Conservation (phyloP, 2,888 invertebrate genomes). For the Neoaliturus tenellus region DNA sequence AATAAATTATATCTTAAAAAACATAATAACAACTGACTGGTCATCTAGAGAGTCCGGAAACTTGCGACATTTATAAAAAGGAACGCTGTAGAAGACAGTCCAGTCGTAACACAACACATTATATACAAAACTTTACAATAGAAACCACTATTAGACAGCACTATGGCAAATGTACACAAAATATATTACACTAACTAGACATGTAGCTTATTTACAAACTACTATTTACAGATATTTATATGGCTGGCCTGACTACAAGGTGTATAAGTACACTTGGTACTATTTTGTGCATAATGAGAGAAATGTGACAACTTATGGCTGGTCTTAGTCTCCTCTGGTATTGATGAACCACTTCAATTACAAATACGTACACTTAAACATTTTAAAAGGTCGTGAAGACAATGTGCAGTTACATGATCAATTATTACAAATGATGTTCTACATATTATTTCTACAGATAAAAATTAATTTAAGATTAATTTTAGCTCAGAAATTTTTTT, state of each 20-base stretch:
- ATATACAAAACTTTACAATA: slow-evolving; percentile 50
- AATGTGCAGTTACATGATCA: too few species aligned
- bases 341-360: too few species aligned
- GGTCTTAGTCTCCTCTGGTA: not conserved
- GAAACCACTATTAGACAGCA: slow-evolving; percentile 15
- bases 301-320: not conserved
- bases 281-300: slow-evolving; percentile 27
- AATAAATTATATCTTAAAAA: slow-evolving; percentile 39
- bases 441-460: too few species aligned
- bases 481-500: too few species aligned
- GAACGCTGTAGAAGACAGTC: slow-evolving; percentile 20
- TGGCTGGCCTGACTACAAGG: not conserved
- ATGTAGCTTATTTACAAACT: slow-evolving; percentile 35
- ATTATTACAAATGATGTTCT: too few species aligned
- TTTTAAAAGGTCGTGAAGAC: too few species aligned
- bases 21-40: slow-evolving; percentile 26
- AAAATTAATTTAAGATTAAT: too few species aligned
- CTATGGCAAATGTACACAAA: slow-evolving; percentile 21
- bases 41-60: not conserved
- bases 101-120: slow-evolving; percentile 17
- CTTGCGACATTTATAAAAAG: slow-evolving; percentile 14
- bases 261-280: slow-evolving; percentile 40
- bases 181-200: slow-evolving; percentile 30
- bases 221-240: slow-evolving; percentile 40
- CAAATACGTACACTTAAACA: too few species aligned